These are phyloP conservation scores for Chamaea fasciata DNA, from an alignment of 2,113 vertebrate genomes.

Conservation along the genomic window DNA sequence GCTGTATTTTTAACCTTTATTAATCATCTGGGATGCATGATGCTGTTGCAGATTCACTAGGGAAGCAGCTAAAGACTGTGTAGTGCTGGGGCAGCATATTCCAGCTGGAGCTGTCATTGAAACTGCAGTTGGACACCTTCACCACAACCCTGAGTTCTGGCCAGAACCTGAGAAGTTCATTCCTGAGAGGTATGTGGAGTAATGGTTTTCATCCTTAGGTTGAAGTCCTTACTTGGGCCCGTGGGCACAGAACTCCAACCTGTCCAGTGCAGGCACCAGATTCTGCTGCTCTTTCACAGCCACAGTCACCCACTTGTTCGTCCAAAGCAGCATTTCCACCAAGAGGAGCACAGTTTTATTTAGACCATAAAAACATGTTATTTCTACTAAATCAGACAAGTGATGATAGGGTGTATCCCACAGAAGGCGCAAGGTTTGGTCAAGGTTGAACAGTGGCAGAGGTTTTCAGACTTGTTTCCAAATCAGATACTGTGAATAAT, in stretches of 20 bases:
- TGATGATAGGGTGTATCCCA: not conserved
- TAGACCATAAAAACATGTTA: not conserved
- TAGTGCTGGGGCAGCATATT: slow-evolving; percentile 80
- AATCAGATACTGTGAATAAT: not conserved
- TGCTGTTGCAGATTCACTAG: slow-evolving; percentile 77
- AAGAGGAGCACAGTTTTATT: not conserved
- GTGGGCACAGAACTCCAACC: not conserved
- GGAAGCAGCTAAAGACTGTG: slow-evolving; percentile 78
- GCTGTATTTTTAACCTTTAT: not conserved
- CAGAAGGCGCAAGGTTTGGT: not conserved
- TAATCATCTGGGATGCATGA: not conserved
- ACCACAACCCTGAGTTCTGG: slow-evolving; percentile 86
- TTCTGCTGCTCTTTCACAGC: not conserved
- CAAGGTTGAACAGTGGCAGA: not conserved
- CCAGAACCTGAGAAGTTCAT: slow-evolving; percentile 84
- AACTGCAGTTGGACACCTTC: slow-evolving; percentile 83
- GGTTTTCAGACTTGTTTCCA: not conserved
- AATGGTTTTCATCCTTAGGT: not conserved
- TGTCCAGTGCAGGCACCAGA: not conserved
- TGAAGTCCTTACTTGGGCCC: not conserved
- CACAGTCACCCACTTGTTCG: not conserved
- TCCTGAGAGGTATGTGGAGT: slow-evolving; percentile 81
- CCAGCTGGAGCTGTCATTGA: slow-evolving; percentile 83
- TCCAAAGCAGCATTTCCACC: not conserved
- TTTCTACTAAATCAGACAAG: not conserved